Base-by-base conservation (phyloP, 2,888 invertebrate genomes). In the Tenthredo distinguenda region DNA sequence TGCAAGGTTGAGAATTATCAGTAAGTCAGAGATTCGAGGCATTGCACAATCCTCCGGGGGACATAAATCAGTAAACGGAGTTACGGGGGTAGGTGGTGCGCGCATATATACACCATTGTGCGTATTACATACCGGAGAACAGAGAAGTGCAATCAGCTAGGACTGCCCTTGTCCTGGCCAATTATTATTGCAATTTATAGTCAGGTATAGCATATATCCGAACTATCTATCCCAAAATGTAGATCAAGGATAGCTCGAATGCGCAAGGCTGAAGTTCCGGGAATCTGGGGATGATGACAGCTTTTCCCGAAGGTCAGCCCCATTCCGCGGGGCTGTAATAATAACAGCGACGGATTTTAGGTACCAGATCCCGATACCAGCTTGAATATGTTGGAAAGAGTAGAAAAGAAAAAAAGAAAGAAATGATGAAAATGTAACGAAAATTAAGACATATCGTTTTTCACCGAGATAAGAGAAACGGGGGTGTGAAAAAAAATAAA, bases 281-380 rank as follows among this genome's bases (percentile, higher is more conserved):
- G 40, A 65, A 81, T 81, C 81, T 65, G 81, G 62, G 62, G 62
- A 40, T 81, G 81, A 81, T 65, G 81, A 62, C 81, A 65, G 81
- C 47, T 47, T 81, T 81, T 81, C 40, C 81, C 81, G 81, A 81
- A 65, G 81, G 58, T 81, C 62, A 65, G 18, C 34, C 34, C n/a
- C 37, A 58, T 37, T 62, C 47, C 15, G 26, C 26, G 26, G 6
- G 26, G 62, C 37, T 10, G 76, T n/a, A n/a, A 74, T 18, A 43
- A 74, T 21, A 37, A 74, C 72, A 5, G 12, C 43, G 72, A 74
- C 40, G 9, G 21, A 74, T 21, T 31, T 74, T 74, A 40, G 40
- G 72, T 12, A 40, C 12, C 21, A 43, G 7, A 7, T 58, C 7
- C n/a, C 21, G 21, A 58, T 21, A 58, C 9, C 21, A 21, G 68